A percentile compares a stretch with the other conserved stretches of the same genome.
These are phyloP conservation scores for Diceros bicornis DNA, from an alignment of 2,797 vertebrate genomes.

Conservation along the genomic window DNA sequence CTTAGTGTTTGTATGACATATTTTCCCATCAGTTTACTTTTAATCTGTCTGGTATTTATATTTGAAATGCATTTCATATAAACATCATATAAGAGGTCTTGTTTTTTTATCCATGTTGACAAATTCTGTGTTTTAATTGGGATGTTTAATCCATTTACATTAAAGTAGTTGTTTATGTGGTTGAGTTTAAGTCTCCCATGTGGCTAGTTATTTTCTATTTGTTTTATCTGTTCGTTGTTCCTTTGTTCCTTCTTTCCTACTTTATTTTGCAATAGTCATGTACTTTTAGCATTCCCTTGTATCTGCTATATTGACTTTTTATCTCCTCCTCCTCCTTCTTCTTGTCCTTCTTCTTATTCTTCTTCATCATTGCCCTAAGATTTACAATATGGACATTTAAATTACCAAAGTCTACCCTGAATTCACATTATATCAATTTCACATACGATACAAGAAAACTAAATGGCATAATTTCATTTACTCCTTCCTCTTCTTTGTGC, in stretches of 20 bases:
- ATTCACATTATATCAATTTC: background rate
- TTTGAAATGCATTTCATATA: background rate
- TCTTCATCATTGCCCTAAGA: background rate
- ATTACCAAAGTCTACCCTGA: background rate
- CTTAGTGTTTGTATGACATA: background rate
- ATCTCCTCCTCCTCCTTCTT: background rate
- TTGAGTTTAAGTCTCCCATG: background rate
- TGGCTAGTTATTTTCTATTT: background rate
- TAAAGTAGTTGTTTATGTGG: background rate
- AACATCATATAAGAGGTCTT: background rate
- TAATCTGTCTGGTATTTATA: background rate
- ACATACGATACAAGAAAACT: background rate
- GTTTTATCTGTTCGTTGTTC: background rate
- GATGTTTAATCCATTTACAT: background rate
- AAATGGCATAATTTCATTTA: background rate
- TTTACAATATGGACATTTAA: background rate
- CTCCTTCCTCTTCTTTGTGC: background rate
- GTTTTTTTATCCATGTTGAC: background rate
- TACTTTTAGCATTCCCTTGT: background rate
- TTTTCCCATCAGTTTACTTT: background rate
- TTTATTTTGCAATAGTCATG: background rate
- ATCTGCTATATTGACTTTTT: background rate
- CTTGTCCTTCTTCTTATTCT: background rate
- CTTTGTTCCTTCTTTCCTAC: background rate
- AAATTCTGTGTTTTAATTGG: background rate